Percentiles rank a stretch among this genome's conserved stretches.
These are phyloP conservation scores for Cydia amplana DNA, from an alignment of 1,140 invertebrate genomes.

Conservation along the genomic window DNA sequence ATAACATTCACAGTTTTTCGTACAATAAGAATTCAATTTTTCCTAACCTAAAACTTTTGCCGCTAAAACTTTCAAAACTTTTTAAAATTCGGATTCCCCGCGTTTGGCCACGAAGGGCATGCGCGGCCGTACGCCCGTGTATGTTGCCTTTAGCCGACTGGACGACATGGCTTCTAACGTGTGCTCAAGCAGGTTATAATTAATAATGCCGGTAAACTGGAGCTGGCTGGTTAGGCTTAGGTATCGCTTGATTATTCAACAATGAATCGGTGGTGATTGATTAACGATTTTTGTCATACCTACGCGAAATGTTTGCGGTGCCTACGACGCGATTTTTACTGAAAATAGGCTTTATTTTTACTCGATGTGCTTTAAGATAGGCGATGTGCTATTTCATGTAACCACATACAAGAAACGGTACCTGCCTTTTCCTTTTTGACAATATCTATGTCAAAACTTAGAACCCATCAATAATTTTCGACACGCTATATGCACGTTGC, in stretches of 20 bases:
- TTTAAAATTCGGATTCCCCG: constrained; percentile 3
- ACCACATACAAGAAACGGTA: too few species aligned
- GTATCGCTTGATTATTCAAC: constrained; percentile 43
- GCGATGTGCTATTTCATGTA: too few species aligned
- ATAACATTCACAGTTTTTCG: background rate
- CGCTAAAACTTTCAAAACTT: constrained; percentile 5
- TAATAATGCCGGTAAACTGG: constrained; percentile 46
- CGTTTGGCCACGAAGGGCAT: constrained; percentile 39
- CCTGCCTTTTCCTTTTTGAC: too few species aligned
- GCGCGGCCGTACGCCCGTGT: constrained; percentile 45
- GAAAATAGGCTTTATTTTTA: too few species aligned
- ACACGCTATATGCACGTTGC: too few species aligned
- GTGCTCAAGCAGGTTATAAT: constrained; percentile 45
- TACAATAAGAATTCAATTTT: too few species aligned
- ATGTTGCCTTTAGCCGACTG: constrained; percentile 61
- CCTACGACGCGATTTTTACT: too few species aligned
- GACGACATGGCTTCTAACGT: constrained; percentile 53
- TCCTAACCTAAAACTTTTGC: constrained; percentile 1
- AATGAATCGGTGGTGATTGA: constrained; percentile 20
- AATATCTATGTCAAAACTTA: too few species aligned
- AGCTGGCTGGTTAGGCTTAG: constrained; percentile 41
- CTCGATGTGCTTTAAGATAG: too few species aligned
- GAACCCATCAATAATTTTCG: too few species aligned
- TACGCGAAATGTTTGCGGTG: background rate
- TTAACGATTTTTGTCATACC: background rate